Conservation (phyloP, 2,113 vertebrate species). For the Actinemys pallida region DNA sequence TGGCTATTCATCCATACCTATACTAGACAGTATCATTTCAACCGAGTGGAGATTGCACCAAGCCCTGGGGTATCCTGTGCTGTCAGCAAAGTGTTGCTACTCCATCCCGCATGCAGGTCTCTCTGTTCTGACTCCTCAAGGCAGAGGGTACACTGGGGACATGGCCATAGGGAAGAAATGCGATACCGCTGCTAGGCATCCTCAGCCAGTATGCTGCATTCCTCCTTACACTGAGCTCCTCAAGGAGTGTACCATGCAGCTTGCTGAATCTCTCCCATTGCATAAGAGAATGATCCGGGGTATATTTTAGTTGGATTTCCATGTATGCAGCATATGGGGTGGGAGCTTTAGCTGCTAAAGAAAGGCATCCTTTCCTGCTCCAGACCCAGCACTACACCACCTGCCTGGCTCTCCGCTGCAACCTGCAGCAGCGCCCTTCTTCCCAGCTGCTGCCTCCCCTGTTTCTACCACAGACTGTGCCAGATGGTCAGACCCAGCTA, state of each 20-base stretch:
- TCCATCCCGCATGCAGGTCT: neutral
- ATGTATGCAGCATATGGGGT: neutral
- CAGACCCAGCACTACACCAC: neutral
- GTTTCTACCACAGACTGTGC: accelerated
- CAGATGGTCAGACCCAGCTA: neutral
- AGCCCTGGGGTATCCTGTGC: neutral
- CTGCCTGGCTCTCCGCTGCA: neutral
- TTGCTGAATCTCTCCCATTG: neutral
- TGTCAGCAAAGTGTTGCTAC: neutral
- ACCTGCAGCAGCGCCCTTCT: neutral
- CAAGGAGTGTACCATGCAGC: neutral
- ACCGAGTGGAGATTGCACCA: neutral
- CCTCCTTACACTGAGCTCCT: neutral
- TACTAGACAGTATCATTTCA: neutral
- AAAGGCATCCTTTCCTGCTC: neutral
- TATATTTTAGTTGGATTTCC: neutral
- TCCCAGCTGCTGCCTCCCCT: neutral
- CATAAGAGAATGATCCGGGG: neutral
- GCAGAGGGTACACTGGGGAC: neutral
- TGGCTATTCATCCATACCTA: neutral
- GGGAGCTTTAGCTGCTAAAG: neutral
- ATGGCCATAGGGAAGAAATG: neutral
- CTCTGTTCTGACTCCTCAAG: neutral
- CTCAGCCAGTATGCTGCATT: neutral
- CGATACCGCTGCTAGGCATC: neutral